A percentile compares a stretch with the other conserved stretches of the same genome.
phyloP scores from a whole-genome alignment of 2,888 invertebrate species.

The Leptinotarsa peninsularis region DNA sequence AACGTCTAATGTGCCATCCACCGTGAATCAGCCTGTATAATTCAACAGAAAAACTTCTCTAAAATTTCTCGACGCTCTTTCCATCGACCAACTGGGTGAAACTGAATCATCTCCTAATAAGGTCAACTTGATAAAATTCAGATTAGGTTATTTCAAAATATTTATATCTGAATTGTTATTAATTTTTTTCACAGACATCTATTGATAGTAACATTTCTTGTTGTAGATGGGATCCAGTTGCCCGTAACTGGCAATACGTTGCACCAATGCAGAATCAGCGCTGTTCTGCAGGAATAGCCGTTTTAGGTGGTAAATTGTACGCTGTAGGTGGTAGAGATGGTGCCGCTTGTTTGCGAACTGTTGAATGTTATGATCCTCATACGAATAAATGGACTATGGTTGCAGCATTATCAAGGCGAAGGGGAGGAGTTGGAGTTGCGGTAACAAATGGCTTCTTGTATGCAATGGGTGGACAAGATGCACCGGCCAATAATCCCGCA shows the following conservation, averaged over 20 bases:
- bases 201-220: conserved; percentile 9
- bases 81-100: no score
- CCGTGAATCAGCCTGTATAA: no score
- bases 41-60: no score
- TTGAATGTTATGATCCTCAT: conserved; percentile 84
- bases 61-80: no score
- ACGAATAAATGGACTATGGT: conserved; percentile 86
- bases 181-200: neutral
- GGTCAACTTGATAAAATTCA: no score
- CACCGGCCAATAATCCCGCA: conserved; percentile 87
- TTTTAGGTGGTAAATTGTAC: conserved; percentile 85
- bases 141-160: neutral
- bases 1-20: no score
- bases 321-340: conserved; percentile 95
- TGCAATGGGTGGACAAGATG: conserved; percentile 94
- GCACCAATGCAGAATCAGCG: conserved; percentile 90
- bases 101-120: no score
- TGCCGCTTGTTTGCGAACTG: conserved; percentile 88
- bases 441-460: conserved; percentile 90
- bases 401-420: conserved; percentile 86
- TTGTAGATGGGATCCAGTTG: conserved; percentile 86
- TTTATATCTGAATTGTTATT: neutral
- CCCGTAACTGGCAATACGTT: conserved; percentile 90
- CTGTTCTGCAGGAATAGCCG: conserved; percentile 91
- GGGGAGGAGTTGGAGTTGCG: conserved; percentile 91